Evolutionary conservation across 2,888 invertebrate species (phyloP), one percentile per base, ranked within the genome.

Genomic region (Hydroisotoma schaefferi): DNA sequence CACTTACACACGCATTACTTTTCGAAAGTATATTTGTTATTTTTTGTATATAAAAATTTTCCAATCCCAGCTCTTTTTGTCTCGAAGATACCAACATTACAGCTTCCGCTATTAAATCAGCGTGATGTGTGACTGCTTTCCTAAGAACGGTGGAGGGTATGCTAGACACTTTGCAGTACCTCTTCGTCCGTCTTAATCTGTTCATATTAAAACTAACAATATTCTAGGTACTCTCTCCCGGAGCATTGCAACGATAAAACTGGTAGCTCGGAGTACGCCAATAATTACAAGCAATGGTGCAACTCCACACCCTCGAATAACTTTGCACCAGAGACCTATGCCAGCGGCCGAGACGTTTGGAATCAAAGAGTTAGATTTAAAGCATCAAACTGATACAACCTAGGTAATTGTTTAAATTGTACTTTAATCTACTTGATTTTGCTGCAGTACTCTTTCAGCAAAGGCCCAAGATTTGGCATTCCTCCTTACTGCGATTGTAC

Each of bases 41-140:
- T n/a, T n/a, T n/a, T n/a, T n/a, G n/a, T n/a, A n/a, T n/a, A n/a
- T n/a, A n/a, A n/a, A n/a, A n/a, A n/a, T n/a, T n/a, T n/a, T n/a
- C n/a, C n/a, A n/a, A n/a, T n/a, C n/a, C n/a, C n/a, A n/a, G n/a
- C n/a, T n/a, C n/a, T n/a, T n/a, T n/a, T n/a, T n/a, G n/a, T n/a
- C n/a, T n/a, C n/a, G n/a, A n/a, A n/a, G n/a, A n/a, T n/a, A n/a
- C n/a, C n/a, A n/a, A n/a, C n/a, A n/a, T n/a, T n/a, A n/a, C n/a
- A n/a, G n/a, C n/a, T n/a, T n/a, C n/a, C n/a, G n/a, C n/a, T n/a
- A n/a, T n/a, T n/a, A n/a, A n/a, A n/a, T n/a, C 15, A 10, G 8
- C 33, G 33, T 12, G 47, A 70, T 70, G 70, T 65, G 70, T 20
- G 70, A 70, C 49, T 70, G 70, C 53, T 70, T 68, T 54, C 70